Evolutionary conservation across 1,140 invertebrate genomes (phyloP), one percentile per base, ranked within the genome.

Genomic region (Zeugodacus cucurbitae): DNA sequence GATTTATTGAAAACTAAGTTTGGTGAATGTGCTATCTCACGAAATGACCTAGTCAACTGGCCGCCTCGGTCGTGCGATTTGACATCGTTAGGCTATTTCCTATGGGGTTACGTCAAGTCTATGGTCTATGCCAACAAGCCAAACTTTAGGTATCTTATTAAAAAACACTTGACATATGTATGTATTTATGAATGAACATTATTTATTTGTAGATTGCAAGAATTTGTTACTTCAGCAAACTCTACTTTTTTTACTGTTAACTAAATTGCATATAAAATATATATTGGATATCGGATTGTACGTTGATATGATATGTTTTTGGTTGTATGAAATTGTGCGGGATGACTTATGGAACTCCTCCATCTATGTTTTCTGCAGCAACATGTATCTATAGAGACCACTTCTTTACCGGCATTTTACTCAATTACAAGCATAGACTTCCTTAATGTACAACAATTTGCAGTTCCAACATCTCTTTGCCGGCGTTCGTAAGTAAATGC

Each of bases 401-500:
- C 14, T 54, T 54, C 48, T 54, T 54, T 54, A 54, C 48, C 4
- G 20, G 48, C 14, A 17, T 17, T 17, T 54, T 5, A 54, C 48
- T 3, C 2, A 17, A 17, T 54, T 54, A 17, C 48, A 3, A 4
- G 48, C 14, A 17, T 54, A n/a, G 3, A 54, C 17, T 3, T 10
- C 37, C 57, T 59, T 17, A 91, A 78, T 90, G 86, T 26, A 92
- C 85, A 11, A 86, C 54, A 44, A 92, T 85, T 64, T 91, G 91
- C 37, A 92, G 74, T 62, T 89, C 89, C 11, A 92, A 29, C n/a
- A 92, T 89, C 26, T 88, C 22, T 22, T 88, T 32, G 29, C 90
- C 90, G 7, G 86, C 57, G 5, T 89, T 85, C n/a, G 90, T 90
- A 64, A 91, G 89, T 6, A 78, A 32, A 0, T 74, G 34, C n/a